Evolutionary conservation across 2,888 invertebrate species (phyloP), one percentile per base, ranked within the genome.

Genomic region (Spisula subtruncata): DNA sequence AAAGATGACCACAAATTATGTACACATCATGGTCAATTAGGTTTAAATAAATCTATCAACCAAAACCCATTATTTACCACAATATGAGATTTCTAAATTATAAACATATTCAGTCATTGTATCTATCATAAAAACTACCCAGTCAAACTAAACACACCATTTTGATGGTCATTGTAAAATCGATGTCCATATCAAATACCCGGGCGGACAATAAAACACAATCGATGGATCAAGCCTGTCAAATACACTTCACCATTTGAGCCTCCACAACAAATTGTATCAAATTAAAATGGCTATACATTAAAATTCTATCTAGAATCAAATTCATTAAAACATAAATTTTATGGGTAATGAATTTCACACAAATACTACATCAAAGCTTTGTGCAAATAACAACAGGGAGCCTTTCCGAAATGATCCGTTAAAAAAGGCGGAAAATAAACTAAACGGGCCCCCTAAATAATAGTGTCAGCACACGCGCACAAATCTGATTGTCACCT

Each of bases 351-450:
- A 87, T 87, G 81, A 87, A 90, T 90, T 87, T 80, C 20, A 41
- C 71, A 85, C 87, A 85, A 90, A 85, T 88, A 90, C 83, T 85
- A 87, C 87, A 85, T 90, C 90, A 90, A 90, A 90, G 90, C 79
- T 54, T 32, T 29, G 84, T 60, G 32, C 18, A 66, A 83, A 81
- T 79, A 81, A 82, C 82, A 86, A 51, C 41, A 41, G 83, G 81
- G 51, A 51, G 56, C 32, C 51, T 56, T 66, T 82, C 48, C 41
- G 29, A 85, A 56, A 29, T 51, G 83, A 75, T 86, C 79, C 32
- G 79, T 82, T 85, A 82, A 32, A 82, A 86, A 79, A 32, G 82
- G 89, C 83, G 86, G 82, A 82, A 89, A 85, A 89, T 89, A 81
- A 71, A 85, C 89, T 75, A 82, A 29, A 79, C 79, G 85, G 85